Conservation (phyloP, 1,140 invertebrate species). For the Pissodes strobi region DNA sequence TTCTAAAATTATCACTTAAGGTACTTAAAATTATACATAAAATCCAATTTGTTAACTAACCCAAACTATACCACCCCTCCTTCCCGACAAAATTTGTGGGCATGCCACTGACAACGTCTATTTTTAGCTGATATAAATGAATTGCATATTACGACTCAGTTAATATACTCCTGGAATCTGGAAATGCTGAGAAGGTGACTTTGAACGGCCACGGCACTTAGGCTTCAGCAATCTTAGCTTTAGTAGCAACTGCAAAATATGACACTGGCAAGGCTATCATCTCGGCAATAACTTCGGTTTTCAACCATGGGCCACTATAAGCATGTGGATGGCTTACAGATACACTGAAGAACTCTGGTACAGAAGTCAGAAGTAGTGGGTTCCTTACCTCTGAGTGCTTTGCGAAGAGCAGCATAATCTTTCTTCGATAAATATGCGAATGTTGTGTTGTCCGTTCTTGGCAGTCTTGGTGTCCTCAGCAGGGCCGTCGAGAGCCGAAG, state of each 20-base stretch:
- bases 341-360: conserved; percentile 77
- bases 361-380: conserved; percentile 66
- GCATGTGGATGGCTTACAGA: conserved; percentile 81
- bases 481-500: too few species aligned
- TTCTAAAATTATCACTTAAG: too few species aligned
- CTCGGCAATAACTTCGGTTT: conserved; percentile 88
- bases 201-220: too few species aligned
- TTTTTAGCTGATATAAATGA: too few species aligned
- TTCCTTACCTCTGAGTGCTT: conserved; percentile 72
- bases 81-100: too few species aligned
- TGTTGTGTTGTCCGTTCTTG: conserved; percentile 74
- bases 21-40: too few species aligned
- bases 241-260: conserved; percentile 83
- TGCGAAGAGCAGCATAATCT: conserved; percentile 81
- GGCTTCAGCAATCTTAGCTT: conserved; percentile 65
- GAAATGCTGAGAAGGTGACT: too few species aligned
- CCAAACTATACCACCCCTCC: too few species aligned
- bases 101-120: too few species aligned
- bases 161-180: too few species aligned
- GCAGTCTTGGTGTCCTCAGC: conserved; percentile 82
- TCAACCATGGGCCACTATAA: conserved; percentile 89
- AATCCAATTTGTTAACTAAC: too few species aligned
- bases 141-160: too few species aligned
- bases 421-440: conserved; percentile 90
- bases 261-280: conserved; percentile 77